Conservation (phyloP, 2,888 invertebrate genomes). For the Protophormia terraenovae region DNA sequence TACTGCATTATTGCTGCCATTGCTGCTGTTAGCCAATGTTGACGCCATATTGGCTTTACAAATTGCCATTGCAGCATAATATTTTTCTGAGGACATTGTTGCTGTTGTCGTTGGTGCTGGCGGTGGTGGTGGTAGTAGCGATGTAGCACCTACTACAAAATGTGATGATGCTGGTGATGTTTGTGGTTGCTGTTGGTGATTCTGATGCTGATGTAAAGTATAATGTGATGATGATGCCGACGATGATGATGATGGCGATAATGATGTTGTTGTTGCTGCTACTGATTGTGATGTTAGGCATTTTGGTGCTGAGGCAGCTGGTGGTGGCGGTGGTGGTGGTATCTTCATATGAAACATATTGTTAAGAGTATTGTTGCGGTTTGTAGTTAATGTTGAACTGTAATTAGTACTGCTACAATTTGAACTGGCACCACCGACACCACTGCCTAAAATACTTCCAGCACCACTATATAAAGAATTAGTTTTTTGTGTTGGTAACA, state of each 20-base stretch:
- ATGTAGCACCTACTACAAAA: slow-evolving; percentile 30
- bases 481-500: slow-evolving; percentile 79
- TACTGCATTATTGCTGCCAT: slow-evolving; percentile 62
- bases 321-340: slow-evolving; percentile 73
- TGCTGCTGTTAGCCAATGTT: slow-evolving; percentile 70
- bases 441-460: slow-evolving; percentile 67
- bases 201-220: slow-evolving; percentile 70
- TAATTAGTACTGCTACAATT: slow-evolving; percentile 72
- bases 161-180: slow-evolving; percentile 67
- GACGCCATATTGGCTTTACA: slow-evolving; percentile 81
- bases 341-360: slow-evolving; percentile 81
- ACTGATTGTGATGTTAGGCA: slow-evolving; percentile 53
- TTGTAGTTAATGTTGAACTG: slow-evolving; percentile 74
- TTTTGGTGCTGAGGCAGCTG: slow-evolving; percentile 63
- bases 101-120: slow-evolving; percentile 55
- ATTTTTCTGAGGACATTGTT: slow-evolving; percentile 84
- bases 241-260: slow-evolving; percentile 53
- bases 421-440: slow-evolving; percentile 53
- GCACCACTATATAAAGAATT: slow-evolving; percentile 76
- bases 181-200: slow-evolving; percentile 78
- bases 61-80: slow-evolving; percentile 88
- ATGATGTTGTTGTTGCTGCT: slow-evolving; percentile 64
- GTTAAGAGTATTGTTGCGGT: slow-evolving; percentile 78
- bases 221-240: slow-evolving; percentile 66
- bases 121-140: slow-evolving; percentile 52